A percentile compares a stretch with the other conserved stretches of the same genome.
Conservation (phyloP, 2,113 vertebrate species). For the Emydura subglobosa region DNA sequence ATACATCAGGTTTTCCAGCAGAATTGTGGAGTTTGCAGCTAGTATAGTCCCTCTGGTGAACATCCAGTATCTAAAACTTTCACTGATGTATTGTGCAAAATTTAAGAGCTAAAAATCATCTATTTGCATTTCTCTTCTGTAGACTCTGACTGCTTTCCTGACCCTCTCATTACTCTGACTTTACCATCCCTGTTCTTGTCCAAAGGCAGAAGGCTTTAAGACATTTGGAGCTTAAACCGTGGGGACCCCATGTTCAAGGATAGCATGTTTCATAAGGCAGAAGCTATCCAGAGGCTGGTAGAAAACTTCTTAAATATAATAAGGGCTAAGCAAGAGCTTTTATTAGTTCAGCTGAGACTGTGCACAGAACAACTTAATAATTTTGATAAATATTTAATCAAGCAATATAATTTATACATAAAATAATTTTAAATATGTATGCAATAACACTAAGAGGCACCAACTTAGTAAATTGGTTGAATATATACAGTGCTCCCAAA, state of each 20-base stretch:
- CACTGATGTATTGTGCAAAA: background rate
- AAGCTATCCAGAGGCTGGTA: background rate
- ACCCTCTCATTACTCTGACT: background rate
- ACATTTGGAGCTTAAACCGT: background rate
- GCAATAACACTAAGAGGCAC: background rate
- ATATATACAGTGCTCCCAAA: background rate
- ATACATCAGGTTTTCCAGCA: too few relatives aligned
- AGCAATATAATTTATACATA: background rate
- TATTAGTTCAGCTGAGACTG: background rate
- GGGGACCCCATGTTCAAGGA: background rate
- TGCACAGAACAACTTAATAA: background rate
- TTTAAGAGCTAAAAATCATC: accelerated
- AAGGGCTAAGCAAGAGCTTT: background rate
- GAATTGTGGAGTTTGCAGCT: too few relatives aligned
- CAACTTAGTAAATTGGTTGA: background rate
- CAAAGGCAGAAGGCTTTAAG: accelerated
- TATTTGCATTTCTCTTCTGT: accelerated
- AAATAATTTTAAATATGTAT: background rate
- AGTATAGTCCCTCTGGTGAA: too few relatives aligned
- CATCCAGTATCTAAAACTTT: background rate
- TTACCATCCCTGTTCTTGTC: background rate
- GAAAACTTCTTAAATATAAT: background rate
- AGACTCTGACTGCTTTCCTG: background rate
- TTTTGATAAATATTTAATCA: background rate
- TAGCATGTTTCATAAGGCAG: background rate